Evolutionary conservation across 53 echinoderm and acorn worm genomes (phyloP).

Genomic region (Hippasteria phrygiana): DNA sequence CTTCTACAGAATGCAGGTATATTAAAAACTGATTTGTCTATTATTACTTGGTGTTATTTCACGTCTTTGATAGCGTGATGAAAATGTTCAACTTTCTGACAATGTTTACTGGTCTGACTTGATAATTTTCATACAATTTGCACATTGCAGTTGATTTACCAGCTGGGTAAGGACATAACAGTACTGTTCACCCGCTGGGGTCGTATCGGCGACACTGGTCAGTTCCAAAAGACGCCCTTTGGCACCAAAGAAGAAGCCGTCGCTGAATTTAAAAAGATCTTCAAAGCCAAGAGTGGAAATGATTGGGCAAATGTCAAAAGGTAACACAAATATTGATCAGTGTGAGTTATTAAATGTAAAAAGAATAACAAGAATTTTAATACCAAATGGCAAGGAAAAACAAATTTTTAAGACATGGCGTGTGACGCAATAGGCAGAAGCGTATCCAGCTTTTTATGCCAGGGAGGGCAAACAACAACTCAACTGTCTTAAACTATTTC

Average conservation of each 20-base stretch:
- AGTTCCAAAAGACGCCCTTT: slow-evolving; percentile 85
- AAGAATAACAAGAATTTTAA: no score
- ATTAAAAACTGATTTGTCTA: neutral
- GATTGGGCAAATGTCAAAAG: slow-evolving; percentile 67
- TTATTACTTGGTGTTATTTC: neutral
- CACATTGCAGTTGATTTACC: slow-evolving; percentile 73
- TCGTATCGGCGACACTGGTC: slow-evolving; percentile 76
- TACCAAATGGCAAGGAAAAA: no score
- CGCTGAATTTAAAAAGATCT: slow-evolving; percentile 88
- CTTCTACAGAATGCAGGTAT: slow-evolving; percentile 99
- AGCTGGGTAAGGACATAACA: slow-evolving; percentile 82
- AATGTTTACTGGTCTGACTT: neutral
- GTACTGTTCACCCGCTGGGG: slow-evolving; percentile 92
- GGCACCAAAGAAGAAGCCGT: slow-evolving; percentile 70
- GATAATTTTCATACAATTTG: neutral
- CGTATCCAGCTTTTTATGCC: no score
- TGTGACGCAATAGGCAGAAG: no score
- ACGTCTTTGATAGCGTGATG: no score
- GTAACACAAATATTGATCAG: neutral
- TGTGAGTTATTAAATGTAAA: no score
- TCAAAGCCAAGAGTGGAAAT: slow-evolving; percentile 90
- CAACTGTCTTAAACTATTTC: no score
- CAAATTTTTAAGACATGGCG: no score
- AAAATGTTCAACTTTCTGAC: no score
- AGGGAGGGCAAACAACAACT: no score